Base-by-base conservation (phyloP, 2,113 vertebrate genomes). In the Ptilonorhynchus violaceus region DNA sequence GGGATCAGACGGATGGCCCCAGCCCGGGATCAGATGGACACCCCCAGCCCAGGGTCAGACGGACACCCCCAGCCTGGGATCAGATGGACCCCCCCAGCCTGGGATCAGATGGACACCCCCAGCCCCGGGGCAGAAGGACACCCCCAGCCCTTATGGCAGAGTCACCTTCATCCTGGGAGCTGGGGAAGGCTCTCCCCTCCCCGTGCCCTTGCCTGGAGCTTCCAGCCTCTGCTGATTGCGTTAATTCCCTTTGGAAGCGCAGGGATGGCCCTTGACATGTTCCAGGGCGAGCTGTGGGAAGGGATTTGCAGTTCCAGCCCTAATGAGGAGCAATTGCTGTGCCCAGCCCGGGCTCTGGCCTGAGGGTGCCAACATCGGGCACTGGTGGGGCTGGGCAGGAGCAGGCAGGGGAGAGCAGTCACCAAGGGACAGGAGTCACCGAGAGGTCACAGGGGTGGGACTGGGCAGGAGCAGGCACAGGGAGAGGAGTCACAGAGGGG, bases 251-350 rank as follows among this genome's bases (percentile, higher is more conserved):
- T 85, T 50, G 50, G 76, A 88, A 80, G 41, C 3, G 39, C 74
- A 60, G 37, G 60, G 64, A 93, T 13, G 37, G 44, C 91, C 79
- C 67, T 70, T 85, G 88, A 69, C 67, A 80, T 47, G 81, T 88
- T 92, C 49, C 7, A 44, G 92, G 88, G 53, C 62, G 56, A 84
- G 30, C 70, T 60, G 19, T 17, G 66, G 70, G 70, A 60, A 63
- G 44, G 52, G 23, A 42, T 82, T 49, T 31, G 41, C 80, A 37
- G 82, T 93, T 85, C 63, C 22, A 9, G 28, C 83, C 63, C 41
- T 88, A 83, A 96, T 33, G 92, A 93, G 91, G 74, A 93, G 88
- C 53, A 79, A 93, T 35, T 52, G 85, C 67, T 27, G 37, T 80
- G 53, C 62, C 66, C 88, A 88, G 94, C 31, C 68, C 7, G 4